phyloP scores from a whole-genome alignment of 2,888 invertebrate genomes.

The Scaptomyza reducta region DNA sequence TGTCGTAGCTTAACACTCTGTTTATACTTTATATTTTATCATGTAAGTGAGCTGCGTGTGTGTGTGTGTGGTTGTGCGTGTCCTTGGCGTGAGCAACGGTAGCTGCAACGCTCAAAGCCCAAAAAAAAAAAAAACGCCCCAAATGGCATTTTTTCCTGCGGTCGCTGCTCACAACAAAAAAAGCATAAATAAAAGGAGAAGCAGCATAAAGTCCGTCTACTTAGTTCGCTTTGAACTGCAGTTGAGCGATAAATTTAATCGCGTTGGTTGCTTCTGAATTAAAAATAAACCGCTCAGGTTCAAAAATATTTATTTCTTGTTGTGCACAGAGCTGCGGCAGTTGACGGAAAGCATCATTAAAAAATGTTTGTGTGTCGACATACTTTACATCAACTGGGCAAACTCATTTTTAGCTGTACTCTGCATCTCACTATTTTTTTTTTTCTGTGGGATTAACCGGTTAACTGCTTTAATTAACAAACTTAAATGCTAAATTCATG shows the following conservation, averaged over 20 bases:
- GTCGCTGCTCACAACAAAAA: slow-evolving; percentile 27
- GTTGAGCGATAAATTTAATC: slow-evolving; percentile 50
- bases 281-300: slow-evolving; percentile 40
- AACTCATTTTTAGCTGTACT: not conserved
- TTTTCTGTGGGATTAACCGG: not conserved
- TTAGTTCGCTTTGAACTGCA: slow-evolving; percentile 55
- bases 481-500: not conserved
- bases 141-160: slow-evolving; percentile 23
- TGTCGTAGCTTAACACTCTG: not conserved
- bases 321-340: not conserved
- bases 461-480: not conserved
- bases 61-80: slow-evolving; percentile 21
- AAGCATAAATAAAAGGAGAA: not conserved
- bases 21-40: not conserved
- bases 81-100: slow-evolving; percentile 44
- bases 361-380: not conserved
- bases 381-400: not conserved
- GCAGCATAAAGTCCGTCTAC: slow-evolving; percentile 19
- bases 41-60: slow-evolving; percentile 6
- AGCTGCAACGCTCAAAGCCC: slow-evolving; percentile 20
- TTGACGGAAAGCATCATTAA: slow-evolving; percentile 12
- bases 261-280: slow-evolving; percentile 40
- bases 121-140: too few relatives aligned
- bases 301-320: slow-evolving; percentile 26
- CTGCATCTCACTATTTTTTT: not conserved